Percentiles rank a stretch among this genome's conserved stretches.
Conservation (phyloP, 2,113 vertebrate genomes). For the Recurvirostra avosetta region DNA sequence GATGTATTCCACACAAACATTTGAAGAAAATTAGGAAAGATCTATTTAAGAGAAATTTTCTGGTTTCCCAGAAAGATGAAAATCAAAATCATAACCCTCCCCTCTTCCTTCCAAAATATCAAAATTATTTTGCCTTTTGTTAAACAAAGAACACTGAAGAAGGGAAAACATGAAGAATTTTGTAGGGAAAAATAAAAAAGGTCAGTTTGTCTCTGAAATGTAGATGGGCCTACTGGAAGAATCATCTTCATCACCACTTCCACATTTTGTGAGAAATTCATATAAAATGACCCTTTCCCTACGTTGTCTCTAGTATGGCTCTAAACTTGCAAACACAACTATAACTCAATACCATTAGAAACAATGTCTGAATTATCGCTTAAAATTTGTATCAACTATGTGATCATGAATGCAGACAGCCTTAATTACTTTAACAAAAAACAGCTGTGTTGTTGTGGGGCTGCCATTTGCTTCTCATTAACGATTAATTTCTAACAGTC, state of each 20-base stretch:
- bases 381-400: conserved; percentile 40
- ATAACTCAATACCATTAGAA: conserved; percentile 15
- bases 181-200: not conserved
- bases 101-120: rapidly evolving
- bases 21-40: not conserved
- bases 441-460: conserved; percentile 30
- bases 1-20: not conserved
- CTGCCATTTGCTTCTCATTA: conserved; percentile 50
- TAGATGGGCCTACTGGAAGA: not conserved
- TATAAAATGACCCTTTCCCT: not conserved
- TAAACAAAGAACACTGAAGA: not conserved
- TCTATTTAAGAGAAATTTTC: not conserved
- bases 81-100: not conserved
- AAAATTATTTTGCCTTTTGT: not conserved
- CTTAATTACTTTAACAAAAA: conserved; percentile 64
- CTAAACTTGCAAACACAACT: conserved; percentile 6
- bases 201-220: not conserved
- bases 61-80: not conserved
- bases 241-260: not conserved
- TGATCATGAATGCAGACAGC: conserved; percentile 44
- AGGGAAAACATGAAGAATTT: not conserved
- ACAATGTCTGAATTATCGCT: conserved; percentile 41
- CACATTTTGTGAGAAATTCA: not conserved
- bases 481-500: conserved; percentile 53
- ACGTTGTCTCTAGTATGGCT: not conserved